Evolutionary conservation across 2,888 invertebrate species (phyloP).

Genomic region (Callosobruchus maculatus): DNA sequence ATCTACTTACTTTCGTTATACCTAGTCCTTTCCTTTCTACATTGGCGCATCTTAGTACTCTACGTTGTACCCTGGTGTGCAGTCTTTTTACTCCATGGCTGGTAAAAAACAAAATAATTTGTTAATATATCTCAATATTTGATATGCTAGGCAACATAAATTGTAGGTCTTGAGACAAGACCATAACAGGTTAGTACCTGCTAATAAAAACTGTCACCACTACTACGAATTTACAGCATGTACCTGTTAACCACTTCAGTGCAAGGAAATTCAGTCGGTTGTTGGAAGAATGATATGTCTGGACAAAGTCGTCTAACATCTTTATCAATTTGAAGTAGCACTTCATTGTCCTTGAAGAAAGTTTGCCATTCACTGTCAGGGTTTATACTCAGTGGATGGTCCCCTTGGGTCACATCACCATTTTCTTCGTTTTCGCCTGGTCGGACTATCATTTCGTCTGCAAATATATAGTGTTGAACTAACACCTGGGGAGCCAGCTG

Average conservation of each 20-base stretch:
- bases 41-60: conserved; percentile 80
- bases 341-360: conserved; percentile 97
- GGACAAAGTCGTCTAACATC: conserved; percentile 92
- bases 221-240: conserved; percentile 58
- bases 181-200: too few relatives aligned
- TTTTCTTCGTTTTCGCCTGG: conserved; percentile 63
- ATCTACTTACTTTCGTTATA: conserved; percentile 71
- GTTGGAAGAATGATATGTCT: conserved; percentile 96
- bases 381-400: conserved; percentile 92
- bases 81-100: conserved; percentile 76
- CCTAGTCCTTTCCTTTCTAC: conserved; percentile 86
- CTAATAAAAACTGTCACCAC: too few relatives aligned
- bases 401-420: conserved; percentile 61
- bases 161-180: too few relatives aligned
- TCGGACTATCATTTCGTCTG: conserved; percentile 84
- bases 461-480: too few relatives aligned
- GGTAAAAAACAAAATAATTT: conserved; percentile 31
- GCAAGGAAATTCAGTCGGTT: conserved; percentile 88
- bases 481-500: too few relatives aligned
- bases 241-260: conserved; percentile 70
- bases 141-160: too few relatives aligned
- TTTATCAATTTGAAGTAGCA: conserved; percentile 95
- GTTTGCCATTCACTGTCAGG: conserved; percentile 95
- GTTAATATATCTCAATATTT: too few relatives aligned
- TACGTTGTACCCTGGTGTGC: conserved; percentile 84